These are phyloP conservation scores for Meloidogyne hapla DNA, from an alignment of 1,140 invertebrate species.

Conservation along the genomic window DNA sequence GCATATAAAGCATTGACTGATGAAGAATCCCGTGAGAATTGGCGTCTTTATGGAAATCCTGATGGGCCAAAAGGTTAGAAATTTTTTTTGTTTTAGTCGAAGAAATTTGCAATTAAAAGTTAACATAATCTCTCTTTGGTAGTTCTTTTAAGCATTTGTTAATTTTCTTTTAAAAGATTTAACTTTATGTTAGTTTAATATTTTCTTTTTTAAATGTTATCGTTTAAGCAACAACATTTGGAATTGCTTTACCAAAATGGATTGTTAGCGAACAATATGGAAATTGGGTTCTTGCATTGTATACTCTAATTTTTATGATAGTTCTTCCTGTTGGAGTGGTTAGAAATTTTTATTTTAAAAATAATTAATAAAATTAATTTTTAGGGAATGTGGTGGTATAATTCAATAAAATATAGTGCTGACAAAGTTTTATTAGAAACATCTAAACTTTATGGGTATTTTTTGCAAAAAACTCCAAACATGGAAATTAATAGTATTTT, in stretches of 20 bases:
- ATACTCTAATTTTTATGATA: constrained; percentile 95
- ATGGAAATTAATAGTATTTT: constrained; percentile 81
- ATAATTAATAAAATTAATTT: constrained; percentile 33
- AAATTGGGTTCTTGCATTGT: constrained; percentile 90
- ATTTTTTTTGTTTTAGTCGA: no score
- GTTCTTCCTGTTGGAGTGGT: constrained; percentile 83
- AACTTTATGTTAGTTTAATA: no score
- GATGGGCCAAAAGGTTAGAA: constrained; percentile 83
- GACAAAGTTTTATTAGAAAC: constrained; percentile 88
- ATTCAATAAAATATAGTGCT: constrained; percentile 90
- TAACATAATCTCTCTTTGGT: no score
- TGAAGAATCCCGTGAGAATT: constrained; percentile 92
- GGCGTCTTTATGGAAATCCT: constrained; percentile 98
- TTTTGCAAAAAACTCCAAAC: constrained; percentile 88
- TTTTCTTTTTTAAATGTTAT: constrained; percentile 3
- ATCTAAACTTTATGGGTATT: constrained; percentile 89
- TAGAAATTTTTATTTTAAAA: constrained; percentile 21
- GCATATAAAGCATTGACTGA: constrained; percentile 85
- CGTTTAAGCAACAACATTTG: constrained; percentile 85
- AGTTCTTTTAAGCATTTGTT: no score
- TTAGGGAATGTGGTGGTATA: constrained; percentile 95
- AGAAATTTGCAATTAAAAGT: no score
- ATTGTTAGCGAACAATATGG: constrained; percentile 99
- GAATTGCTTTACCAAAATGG: constrained; percentile 98
- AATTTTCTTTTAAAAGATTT: no score